phyloP scores from a whole-genome alignment of 2,797 vertebrate species.

The Rhinoraja longicauda region DNA sequence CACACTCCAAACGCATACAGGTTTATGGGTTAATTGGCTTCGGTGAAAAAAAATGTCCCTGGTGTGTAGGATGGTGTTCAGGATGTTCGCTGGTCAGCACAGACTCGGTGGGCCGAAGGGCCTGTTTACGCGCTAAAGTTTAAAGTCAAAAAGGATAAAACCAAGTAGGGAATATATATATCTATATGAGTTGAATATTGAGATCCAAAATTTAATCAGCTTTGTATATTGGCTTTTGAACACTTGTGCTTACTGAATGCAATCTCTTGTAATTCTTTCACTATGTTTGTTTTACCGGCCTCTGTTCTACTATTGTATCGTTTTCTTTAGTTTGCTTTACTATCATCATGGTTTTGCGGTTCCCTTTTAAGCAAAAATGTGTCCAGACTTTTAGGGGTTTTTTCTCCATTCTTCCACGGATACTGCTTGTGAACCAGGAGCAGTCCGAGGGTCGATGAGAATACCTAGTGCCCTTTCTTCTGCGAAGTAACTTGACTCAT shows the following conservation, averaged over 20 bases:
- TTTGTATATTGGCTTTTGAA: not conserved
- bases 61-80: too few relatives aligned
- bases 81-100: too few relatives aligned
- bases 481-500: not conserved
- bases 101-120: too few relatives aligned
- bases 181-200: not conserved
- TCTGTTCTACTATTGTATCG: not conserved
- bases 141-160: not conserved
- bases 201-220: not conserved
- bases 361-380: not conserved
- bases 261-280: not conserved
- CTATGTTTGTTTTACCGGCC: not conserved
- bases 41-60: too few relatives aligned
- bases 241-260: not conserved
- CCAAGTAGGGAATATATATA: not conserved
- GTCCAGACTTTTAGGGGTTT: too few relatives aligned
- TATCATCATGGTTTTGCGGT: not conserved
- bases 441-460: not conserved
- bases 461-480: not conserved
- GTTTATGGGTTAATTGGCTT: too few relatives aligned
- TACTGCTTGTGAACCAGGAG: not conserved
- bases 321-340: not conserved
- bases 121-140: too few relatives aligned
- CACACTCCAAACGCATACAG: too few relatives aligned
- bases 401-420: not conserved